A percentile compares a stretch with the other conserved stretches of the same genome.
These are phyloP conservation scores for Incurvaria masculella DNA, from an alignment of 2,888 invertebrate species.

Conservation along the genomic window DNA sequence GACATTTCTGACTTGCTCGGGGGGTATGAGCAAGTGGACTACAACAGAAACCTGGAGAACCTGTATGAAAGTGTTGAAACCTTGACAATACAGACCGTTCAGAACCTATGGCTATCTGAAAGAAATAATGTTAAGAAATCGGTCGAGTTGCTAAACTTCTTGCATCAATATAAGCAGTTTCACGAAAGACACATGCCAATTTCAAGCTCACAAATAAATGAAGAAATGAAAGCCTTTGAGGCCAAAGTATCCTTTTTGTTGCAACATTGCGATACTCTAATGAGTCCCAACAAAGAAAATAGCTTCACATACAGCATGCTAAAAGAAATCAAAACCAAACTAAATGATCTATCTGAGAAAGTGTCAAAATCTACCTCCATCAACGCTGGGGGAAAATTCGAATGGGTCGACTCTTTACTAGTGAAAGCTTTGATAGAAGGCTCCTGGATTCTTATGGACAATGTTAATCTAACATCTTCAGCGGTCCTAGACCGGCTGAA, in stretches of 20 bases:
- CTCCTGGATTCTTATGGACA: constrained; percentile 82
- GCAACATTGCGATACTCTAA: constrained; percentile 24
- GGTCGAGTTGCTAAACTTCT: background rate
- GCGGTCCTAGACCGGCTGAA: constrained; percentile 97
- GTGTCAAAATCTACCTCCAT: constrained; percentile 57
- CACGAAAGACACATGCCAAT: constrained; percentile 5
- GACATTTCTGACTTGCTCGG: constrained; percentile 94
- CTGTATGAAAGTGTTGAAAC: constrained; percentile 57
- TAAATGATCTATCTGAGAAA: constrained; percentile 36
- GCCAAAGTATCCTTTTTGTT: constrained; percentile 30
- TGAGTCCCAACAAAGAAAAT: background rate
- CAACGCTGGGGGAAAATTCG: constrained; percentile 86
- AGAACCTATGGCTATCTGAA: constrained; percentile 36
- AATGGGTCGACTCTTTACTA: constrained; percentile 88
- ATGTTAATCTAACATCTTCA: constrained; percentile 94
- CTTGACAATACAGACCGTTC: constrained; percentile 48
- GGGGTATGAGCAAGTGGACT: constrained; percentile 93
- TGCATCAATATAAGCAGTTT: background rate
- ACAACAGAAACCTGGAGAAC: constrained; percentile 70
- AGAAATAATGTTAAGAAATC: constrained; percentile 20
- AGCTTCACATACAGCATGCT: constrained; percentile 19
- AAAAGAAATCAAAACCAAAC: constrained; percentile 26
- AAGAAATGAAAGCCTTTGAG: constrained; percentile 26
- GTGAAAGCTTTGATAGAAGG: constrained; percentile 82
- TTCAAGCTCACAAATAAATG: constrained; percentile 17